Base-by-base conservation (phyloP, 2,888 invertebrate genomes). In the Diogma glabrata region DNA sequence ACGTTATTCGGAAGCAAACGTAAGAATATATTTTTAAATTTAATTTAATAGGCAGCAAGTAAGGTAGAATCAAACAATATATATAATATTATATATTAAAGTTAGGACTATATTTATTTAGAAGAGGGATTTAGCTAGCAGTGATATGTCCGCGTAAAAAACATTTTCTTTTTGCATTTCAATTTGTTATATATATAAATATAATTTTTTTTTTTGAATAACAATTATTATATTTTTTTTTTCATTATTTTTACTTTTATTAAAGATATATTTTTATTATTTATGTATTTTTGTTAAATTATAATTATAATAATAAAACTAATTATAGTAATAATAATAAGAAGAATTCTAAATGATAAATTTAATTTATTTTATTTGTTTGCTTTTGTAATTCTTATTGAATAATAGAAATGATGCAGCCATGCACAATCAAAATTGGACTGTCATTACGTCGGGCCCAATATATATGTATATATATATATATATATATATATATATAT, bases 371-470 rank as follows among this genome's bases (percentile, higher is more conserved):
- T 30, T 30, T 30, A 4, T 5, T 30, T 30, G 10, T 30, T 30
- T 8, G 10, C n/a, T 30, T 30, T 30, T 10, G n/a, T 30, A 30
- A 30, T n/a, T n/a, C n/a, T 46, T 46, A 24, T 26, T 43, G 43
- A 24, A 24, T 16, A 46, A 14, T 45, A 45, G 46, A 46, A 46
- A 24, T 46, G 26, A 46, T 46, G 46, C 46, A 24, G 46, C 46
- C 46, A 46, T 46, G 46, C 26, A 46, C 46, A 46, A 45, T 45
- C 45, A 45, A 46, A 24, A 51, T 38, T n/a, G 40, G 40, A 38
- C 52, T 54, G 54, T 50, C 36, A 49, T 49, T 49, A 49, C 51
- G 45, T 47, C 47, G 51, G 43, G 51, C 49, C 51, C 47, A 20
- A n/a, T 17, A 17, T 38, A 38, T 38, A 38, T 12, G 9, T 12